A percentile compares a stretch with the other conserved stretches of the same genome.
phyloP scores from a whole-genome alignment of 2,888 invertebrate genomes.

The Tetrapedia diversipes region DNA sequence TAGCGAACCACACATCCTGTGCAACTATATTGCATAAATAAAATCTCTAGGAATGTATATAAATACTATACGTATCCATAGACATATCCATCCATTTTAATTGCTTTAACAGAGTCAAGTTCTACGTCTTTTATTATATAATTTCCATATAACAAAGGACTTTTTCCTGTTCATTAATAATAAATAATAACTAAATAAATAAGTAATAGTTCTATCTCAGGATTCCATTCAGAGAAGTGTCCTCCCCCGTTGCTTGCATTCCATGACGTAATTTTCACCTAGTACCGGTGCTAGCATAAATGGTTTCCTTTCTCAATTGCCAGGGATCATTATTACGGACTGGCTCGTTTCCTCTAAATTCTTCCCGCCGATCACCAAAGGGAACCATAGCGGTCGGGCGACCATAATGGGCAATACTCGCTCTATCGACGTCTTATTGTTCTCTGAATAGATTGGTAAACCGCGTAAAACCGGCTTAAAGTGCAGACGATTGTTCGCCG shows the following conservation, averaged over 20 bases:
- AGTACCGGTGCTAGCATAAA: neutral
- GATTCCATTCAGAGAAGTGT: constrained; percentile 6
- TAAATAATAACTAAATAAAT: too few relatives aligned
- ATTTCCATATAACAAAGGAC: too few relatives aligned
- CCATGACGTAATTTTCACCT: neutral
- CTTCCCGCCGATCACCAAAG: too few relatives aligned
- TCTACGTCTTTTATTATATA: too few relatives aligned
- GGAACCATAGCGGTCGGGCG: neutral
- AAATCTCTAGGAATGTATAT: too few relatives aligned
- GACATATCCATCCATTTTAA: too few relatives aligned
- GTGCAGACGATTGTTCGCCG: constrained; percentile 62
- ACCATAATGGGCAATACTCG: too few relatives aligned
- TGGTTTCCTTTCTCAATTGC: neutral
- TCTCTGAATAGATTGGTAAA: constrained; percentile 11
- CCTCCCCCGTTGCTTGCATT: constrained; percentile 5
- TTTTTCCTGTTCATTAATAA: too few relatives aligned
- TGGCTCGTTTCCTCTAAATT: neutral
- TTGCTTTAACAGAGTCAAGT: too few relatives aligned
- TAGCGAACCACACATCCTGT: constrained; percentile 13
- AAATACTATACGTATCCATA: too few relatives aligned
- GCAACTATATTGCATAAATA: neutral
- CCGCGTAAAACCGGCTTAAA: constrained; percentile 59
- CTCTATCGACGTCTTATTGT: constrained; percentile 9
- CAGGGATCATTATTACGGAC: neutral
- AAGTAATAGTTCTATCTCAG: too few relatives aligned